Conservation (phyloP, 1,140 invertebrate genomes). For the Psix sp. region DNA sequence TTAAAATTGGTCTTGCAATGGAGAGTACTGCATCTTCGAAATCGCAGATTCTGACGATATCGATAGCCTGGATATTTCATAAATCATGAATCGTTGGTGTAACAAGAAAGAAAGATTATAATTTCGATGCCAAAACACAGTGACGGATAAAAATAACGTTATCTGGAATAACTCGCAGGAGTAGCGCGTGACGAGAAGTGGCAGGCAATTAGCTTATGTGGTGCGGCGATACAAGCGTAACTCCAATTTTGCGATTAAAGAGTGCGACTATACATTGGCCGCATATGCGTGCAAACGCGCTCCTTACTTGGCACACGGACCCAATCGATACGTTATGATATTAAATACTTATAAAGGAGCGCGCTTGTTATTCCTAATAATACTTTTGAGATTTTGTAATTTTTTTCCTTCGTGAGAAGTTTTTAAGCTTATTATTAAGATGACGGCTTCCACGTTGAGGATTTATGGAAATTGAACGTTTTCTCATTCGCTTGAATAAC, state of each 20-base stretch:
- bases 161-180: conserved; percentile 62
- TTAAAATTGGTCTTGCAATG: conserved; percentile 20
- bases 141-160: conserved; percentile 59
- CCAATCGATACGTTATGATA: conserved; percentile 60
- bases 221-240: conserved; percentile 60
- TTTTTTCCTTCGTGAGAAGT: conserved; percentile 48
- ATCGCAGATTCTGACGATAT: conserved; percentile 17
- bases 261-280: conserved; percentile 34
- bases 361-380: conserved; percentile 50
- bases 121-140: conserved; percentile 63
- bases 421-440: conserved; percentile 51
- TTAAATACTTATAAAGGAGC: conserved; percentile 56
- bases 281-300: conserved; percentile 48
- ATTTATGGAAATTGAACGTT: conserved; percentile 50
- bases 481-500: conserved; percentile 44
- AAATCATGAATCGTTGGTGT: conserved; percentile 53
- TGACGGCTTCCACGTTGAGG: conserved; percentile 48
- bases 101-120: conserved; percentile 61
- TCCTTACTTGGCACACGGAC: conserved; percentile 27
- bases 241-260: conserved; percentile 60
- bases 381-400: conserved; percentile 45
- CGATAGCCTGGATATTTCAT: conserved; percentile 17
- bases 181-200: conserved; percentile 62
- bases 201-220: conserved; percentile 72
- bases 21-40: conserved; percentile 17